phyloP scores from a whole-genome alignment of 1,140 invertebrate species.

The Diabrotica virgifera region DNA sequence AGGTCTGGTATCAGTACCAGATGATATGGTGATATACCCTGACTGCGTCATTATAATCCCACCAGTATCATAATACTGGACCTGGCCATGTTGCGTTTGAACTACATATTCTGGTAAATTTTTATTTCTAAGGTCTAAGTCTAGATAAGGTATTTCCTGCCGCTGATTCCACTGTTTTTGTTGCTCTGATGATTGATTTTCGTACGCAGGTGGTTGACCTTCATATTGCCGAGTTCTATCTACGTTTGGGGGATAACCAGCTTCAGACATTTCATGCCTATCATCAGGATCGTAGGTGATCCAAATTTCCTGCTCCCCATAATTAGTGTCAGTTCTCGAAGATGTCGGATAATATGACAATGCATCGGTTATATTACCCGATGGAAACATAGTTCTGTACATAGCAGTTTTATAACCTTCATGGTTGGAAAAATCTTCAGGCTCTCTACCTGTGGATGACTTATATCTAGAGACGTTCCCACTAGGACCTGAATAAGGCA shows the following conservation, averaged over 20 bases:
- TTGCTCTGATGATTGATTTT: conserved; percentile 49
- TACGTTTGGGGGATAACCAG: conserved; percentile 59
- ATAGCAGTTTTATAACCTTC: conserved; percentile 64
- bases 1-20: conserved; percentile 60
- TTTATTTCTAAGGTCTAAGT: conserved; percentile 49
- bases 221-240: conserved; percentile 59
- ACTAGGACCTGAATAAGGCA: conserved; percentile 32
- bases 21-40: conserved; percentile 75
- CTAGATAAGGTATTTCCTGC: conserved; percentile 45
- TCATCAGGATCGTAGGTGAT: conserved; percentile 54
- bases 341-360: conserved; percentile 73
- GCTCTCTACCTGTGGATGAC: conserved; percentile 53
- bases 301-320: conserved; percentile 58
- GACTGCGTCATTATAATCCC: conserved; percentile 75
- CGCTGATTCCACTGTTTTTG: conserved; percentile 52
- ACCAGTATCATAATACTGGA: conserved; percentile 53
- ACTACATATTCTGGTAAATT: conserved; percentile 48
- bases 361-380: conserved; percentile 71
- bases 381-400: conserved; percentile 66
- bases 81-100: conserved; percentile 36
- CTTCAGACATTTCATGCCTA: conserved; percentile 38
- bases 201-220: conserved; percentile 51
- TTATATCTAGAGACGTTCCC: conserved; percentile 46
- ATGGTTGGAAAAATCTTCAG: conserved; percentile 58
- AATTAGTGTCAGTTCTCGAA: conserved; percentile 63